Conservation (phyloP, 2,113 vertebrate genomes). For the Dromaius novaehollandiae region DNA sequence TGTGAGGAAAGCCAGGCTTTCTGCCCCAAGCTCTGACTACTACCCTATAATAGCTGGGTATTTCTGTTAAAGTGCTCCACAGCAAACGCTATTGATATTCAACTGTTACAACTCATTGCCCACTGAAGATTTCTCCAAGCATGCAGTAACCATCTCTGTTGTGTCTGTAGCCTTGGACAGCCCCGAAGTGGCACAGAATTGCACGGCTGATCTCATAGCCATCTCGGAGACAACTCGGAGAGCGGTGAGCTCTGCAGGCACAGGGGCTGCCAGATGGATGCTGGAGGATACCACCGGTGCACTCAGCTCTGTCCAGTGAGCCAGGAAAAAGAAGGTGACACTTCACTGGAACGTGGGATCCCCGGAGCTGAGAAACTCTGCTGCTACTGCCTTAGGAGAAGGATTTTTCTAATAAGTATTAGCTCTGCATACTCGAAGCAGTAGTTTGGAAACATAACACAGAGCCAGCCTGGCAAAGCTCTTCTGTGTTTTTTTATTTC, state of each 20-base stretch:
- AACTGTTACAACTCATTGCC: rapidly evolving
- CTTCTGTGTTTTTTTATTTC: not conserved
- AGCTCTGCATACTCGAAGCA: not conserved
- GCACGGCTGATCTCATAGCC: rapidly evolving
- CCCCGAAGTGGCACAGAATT: rapidly evolving
- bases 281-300: rapidly evolving
- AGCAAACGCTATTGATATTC: not conserved
- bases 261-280: not conserved
- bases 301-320: rapidly evolving
- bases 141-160: rapidly evolving
- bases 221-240: not conserved
- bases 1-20: conserved; percentile 13
- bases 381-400: not conserved
- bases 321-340: not conserved
- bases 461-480: not conserved
- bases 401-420: not conserved
- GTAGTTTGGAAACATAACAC: not conserved
- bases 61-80: not conserved
- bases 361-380: not conserved
- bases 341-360: not conserved
- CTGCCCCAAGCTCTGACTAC: not conserved
- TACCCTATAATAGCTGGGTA: not conserved
- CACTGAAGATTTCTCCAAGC: not conserved
- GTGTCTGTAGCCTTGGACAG: rapidly evolving
- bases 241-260: not conserved